Evolutionary conservation across 1,140 invertebrate species (phyloP).

Genomic region (Antheraea mylitta): DNA sequence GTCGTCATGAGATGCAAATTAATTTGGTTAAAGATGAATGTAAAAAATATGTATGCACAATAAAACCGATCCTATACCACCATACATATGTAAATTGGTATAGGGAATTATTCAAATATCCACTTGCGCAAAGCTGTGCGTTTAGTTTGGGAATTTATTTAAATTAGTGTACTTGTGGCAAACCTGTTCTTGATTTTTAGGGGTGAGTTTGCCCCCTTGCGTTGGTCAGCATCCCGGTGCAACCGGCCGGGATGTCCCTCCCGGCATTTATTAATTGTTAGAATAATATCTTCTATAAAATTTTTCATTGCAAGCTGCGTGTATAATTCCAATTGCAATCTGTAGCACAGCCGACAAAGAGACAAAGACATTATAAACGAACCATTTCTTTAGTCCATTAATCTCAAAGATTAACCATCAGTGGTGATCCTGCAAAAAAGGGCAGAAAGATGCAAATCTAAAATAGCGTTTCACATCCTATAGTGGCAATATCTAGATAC

Average conservation of each 20-base stretch:
- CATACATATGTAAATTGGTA: too few species aligned
- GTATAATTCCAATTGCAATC: too few species aligned
- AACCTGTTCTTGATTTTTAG: conserved; percentile 43
- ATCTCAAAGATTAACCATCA: too few species aligned
- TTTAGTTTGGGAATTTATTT: conserved; percentile 53
- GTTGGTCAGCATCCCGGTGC: conserved; percentile 30
- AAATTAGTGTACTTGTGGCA: conserved; percentile 60
- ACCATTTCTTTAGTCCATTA: too few species aligned
- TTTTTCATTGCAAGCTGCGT: background rate
- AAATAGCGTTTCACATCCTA: too few species aligned
- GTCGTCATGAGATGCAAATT: too few species aligned
- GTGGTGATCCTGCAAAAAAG: too few species aligned
- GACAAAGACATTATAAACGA: too few species aligned
- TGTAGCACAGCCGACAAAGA: too few species aligned
- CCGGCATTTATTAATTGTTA: background rate
- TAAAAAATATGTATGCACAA: background rate
- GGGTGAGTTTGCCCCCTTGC: conserved; percentile 25
- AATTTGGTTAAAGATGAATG: background rate
- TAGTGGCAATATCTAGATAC: too few species aligned
- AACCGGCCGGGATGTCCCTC: conserved; percentile 17
- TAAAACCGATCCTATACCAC: background rate
- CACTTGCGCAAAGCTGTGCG: conserved; percentile 29
- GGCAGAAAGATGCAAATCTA: too few species aligned
- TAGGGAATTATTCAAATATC: conserved; percentile 27
- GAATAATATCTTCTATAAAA: background rate